phyloP scores from a whole-genome alignment of 2,888 invertebrate species.

The Timandra comae region DNA sequence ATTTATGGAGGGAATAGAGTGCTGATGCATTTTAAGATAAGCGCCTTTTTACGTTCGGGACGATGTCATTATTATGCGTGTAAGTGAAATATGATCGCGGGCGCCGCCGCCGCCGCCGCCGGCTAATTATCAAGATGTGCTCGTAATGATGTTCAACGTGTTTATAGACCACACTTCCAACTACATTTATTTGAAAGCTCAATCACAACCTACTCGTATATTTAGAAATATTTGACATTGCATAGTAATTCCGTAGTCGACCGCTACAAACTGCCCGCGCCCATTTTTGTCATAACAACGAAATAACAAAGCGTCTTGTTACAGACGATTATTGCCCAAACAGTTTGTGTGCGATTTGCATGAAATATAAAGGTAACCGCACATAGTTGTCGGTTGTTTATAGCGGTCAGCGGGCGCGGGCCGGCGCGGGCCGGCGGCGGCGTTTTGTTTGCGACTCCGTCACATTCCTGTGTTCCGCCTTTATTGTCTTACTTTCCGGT shows the following conservation, averaged over 20 bases:
- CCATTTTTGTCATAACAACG: too few species aligned
- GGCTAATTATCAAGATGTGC: too few species aligned
- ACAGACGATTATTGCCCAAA: slow-evolving; percentile 46
- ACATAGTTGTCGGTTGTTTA: slow-evolving; percentile 46
- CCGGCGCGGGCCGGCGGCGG: too few species aligned
- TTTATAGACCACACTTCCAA: too few species aligned
- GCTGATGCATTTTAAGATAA: slow-evolving; percentile 59
- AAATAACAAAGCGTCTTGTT: slow-evolving; percentile 35
- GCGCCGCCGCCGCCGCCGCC: too few species aligned
- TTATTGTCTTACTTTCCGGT: slow-evolving; percentile 73
- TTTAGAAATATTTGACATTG: too few species aligned
- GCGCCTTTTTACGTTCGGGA: slow-evolving; percentile 37
- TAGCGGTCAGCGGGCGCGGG: slow-evolving; percentile 1
- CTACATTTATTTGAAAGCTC: too few species aligned
- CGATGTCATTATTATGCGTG: slow-evolving; percentile 36
- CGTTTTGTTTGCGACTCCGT: slow-evolving; percentile 33
- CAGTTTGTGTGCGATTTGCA: slow-evolving; percentile 61
- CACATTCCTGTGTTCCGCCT: slow-evolving; percentile 68
- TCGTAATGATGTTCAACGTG: too few species aligned
- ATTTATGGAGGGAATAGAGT: slow-evolving; percentile 57
- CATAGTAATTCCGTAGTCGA: too few species aligned
- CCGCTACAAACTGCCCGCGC: too few species aligned
- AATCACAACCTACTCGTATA: too few species aligned
- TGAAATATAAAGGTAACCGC: slow-evolving; percentile 75
- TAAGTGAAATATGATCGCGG: slow-evolving; percentile 40